A percentile compares a stretch with the other conserved stretches of the same genome.
Conservation (phyloP, 64 coral and sea anemone species). For the Cladopsammia gracilis region DNA sequence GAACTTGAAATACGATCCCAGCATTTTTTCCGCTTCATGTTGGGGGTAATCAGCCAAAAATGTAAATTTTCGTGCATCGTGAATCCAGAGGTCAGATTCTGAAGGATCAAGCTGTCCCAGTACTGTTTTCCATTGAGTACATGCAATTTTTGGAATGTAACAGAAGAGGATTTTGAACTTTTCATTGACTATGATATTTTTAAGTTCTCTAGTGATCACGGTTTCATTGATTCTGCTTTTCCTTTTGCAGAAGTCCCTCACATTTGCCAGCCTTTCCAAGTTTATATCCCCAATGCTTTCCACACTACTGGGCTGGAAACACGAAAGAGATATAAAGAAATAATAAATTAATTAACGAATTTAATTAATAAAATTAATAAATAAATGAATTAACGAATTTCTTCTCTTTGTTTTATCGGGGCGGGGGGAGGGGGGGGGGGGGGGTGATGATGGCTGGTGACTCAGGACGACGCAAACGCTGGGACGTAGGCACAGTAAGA, state of each 20-base stretch:
- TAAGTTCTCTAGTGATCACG: background rate
- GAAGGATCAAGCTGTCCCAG: background rate
- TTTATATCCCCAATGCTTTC: background rate
- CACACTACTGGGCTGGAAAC: background rate
- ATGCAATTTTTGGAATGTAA: slow-evolving; percentile 8
- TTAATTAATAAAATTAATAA: no score
- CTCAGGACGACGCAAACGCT: no score
- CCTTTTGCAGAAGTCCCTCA: slow-evolving; percentile 8
- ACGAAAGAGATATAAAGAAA: background rate
- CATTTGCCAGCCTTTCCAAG: background rate
- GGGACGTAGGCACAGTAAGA: no score
- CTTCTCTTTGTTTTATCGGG: no score
- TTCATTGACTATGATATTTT: slow-evolving; percentile 9
- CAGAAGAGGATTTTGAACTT: slow-evolving; percentile 20
- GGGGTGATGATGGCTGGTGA: no score
- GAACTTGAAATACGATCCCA: background rate
- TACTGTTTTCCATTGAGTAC: slow-evolving; percentile 6
- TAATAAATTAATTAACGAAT: background rate
- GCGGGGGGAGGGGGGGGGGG: no score
- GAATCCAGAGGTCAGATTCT: background rate
- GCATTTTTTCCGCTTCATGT: background rate
- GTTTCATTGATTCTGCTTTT: background rate
- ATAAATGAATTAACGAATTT: background rate
- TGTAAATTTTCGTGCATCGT: background rate
- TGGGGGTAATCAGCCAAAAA: background rate